These are phyloP conservation scores for Macrotrachela quadricornifera DNA, from an alignment of 1,140 invertebrate genomes.

Conservation along the genomic window DNA sequence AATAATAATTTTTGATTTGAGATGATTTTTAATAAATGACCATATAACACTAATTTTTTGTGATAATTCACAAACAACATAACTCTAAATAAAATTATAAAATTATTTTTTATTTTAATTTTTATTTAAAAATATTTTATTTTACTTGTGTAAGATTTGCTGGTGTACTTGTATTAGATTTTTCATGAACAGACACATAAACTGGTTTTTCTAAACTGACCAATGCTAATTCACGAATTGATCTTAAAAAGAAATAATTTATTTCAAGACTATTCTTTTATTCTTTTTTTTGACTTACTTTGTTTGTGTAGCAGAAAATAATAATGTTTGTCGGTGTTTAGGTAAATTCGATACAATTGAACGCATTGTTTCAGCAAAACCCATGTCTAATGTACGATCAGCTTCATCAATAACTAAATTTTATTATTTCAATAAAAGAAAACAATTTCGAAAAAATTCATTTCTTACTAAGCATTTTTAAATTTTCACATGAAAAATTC, in stretches of 20 bases:
- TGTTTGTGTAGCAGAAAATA: conserved; percentile 98
- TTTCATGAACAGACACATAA: conserved; percentile 74
- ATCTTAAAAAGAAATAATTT: conserved; percentile 31
- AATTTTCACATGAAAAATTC: conserved; percentile 53
- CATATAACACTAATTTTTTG: conserved; percentile 77
- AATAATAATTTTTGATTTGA: conserved; percentile 69
- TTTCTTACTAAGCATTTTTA: conserved; percentile 40
- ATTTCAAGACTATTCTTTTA: background rate
- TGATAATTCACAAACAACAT: conserved; percentile 65
- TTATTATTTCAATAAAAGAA: no score
- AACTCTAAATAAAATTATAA: conserved; percentile 38
- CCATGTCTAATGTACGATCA: conserved; percentile 79
- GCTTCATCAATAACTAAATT: conserved; percentile 68
- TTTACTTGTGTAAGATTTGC: conserved; percentile 47
- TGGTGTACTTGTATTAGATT: conserved; percentile 51
- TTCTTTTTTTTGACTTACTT: conserved; percentile 36
- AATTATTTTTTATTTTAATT: no score
- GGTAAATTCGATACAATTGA: conserved; percentile 82
- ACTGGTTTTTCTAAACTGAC: conserved; percentile 73
- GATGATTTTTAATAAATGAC: conserved; percentile 86
- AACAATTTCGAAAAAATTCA: no score
- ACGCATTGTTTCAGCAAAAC: conserved; percentile 75
- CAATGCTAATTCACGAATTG: conserved; percentile 68
- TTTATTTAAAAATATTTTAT: no score
- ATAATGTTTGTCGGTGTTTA: conserved; percentile 57